phyloP scores from a whole-genome alignment of 2,113 vertebrate species.

The Mormoops blainvillei region DNA sequence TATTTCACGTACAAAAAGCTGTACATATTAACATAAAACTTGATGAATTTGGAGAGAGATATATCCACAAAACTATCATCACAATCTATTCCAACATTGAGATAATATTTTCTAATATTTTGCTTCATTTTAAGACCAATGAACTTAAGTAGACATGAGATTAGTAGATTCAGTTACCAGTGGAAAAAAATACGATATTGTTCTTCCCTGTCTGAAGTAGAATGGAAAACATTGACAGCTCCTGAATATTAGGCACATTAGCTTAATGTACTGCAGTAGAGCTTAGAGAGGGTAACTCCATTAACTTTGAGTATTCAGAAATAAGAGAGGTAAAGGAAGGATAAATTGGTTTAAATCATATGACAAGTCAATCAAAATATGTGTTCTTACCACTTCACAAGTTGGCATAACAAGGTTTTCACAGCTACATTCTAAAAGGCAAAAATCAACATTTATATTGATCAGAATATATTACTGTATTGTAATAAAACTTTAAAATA shows the following conservation, averaged over 20 bases:
- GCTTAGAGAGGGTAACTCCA: background rate
- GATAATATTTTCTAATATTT: background rate
- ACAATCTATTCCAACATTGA: background rate
- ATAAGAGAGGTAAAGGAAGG: background rate
- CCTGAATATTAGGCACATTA: background rate
- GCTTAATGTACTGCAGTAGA: background rate
- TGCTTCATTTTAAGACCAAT: background rate
- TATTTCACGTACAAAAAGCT: background rate
- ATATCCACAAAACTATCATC: background rate
- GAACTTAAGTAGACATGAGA: background rate
- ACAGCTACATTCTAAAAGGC: constrained; percentile 91
- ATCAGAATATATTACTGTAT: background rate
- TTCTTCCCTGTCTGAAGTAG: background rate
- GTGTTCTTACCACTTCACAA: constrained; percentile 90
- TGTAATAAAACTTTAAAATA: constrained; percentile 29
- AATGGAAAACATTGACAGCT: background rate
- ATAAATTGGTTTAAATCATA: background rate
- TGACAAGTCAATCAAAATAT: constrained; percentile 22
- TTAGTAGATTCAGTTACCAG: background rate
- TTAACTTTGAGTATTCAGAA: background rate
- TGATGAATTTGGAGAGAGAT: background rate
- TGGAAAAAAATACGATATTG: background rate
- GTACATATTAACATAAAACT: background rate
- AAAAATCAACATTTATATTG: constrained; percentile 37
- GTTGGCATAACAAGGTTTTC: constrained; percentile 81